phyloP scores from a whole-genome alignment of 2,888 invertebrate species.

The Achlya flavicornis region DNA sequence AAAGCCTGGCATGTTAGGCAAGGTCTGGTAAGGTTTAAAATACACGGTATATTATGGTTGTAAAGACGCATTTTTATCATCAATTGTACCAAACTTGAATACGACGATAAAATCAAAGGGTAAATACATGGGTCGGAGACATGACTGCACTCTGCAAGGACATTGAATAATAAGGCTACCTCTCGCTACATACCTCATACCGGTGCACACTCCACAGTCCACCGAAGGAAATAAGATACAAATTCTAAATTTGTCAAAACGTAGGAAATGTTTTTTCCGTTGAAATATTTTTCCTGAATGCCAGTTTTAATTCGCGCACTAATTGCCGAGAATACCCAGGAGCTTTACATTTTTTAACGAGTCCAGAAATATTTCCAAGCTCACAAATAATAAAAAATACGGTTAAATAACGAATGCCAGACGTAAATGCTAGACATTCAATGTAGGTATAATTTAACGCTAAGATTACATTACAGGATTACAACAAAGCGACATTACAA shows the following conservation, averaged over 20 bases:
- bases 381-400: background rate
- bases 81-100: background rate
- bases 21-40: too few relatives aligned
- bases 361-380: background rate
- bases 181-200: constrained; percentile 22
- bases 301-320: background rate
- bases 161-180: constrained; percentile 33
- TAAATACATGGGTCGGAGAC: constrained; percentile 22
- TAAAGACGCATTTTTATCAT: background rate
- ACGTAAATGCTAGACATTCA: background rate
- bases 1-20: too few relatives aligned
- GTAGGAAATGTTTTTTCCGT: too few relatives aligned
- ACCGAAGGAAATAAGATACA: constrained; percentile 14
- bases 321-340: background rate
- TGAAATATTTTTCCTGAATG: too few relatives aligned
- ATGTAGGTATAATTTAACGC: constrained; percentile 4
- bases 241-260: background rate
- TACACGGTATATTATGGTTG: background rate
- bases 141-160: constrained; percentile 38
- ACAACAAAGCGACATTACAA: constrained; percentile 6
- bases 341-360: background rate
- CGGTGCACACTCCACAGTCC: constrained; percentile 13
- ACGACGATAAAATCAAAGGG: background rate
- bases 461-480: background rate
- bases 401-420: too few relatives aligned